phyloP scores from a whole-genome alignment of 2,113 vertebrate species.

The Choloepus hoffmanni region DNA sequence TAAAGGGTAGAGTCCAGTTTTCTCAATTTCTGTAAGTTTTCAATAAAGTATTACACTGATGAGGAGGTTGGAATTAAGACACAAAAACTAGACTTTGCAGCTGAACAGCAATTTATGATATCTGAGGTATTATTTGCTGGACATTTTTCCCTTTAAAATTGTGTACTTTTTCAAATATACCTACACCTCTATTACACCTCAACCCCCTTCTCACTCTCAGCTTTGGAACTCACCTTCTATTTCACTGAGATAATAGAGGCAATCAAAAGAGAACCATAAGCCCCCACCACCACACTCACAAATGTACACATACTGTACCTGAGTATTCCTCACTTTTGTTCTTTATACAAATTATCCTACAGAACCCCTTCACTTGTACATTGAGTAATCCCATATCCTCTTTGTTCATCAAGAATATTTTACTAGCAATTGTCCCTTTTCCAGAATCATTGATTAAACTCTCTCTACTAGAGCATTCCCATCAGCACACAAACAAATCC shows the following conservation, averaged over 20 bases:
- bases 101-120: not conserved
- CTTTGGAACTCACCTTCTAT: not conserved
- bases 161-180: not conserved
- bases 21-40: slow-evolving; percentile 1
- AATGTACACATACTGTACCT: not conserved
- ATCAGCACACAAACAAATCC: not conserved
- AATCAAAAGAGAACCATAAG: not conserved
- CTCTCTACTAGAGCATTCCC: not conserved
- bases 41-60: not conserved
- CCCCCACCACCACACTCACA: not conserved
- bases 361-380: not conserved
- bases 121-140: not conserved
- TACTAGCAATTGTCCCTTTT: not conserved
- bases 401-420: not conserved
- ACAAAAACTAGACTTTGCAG: slow-evolving; percentile 9
- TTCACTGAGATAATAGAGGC: not conserved
- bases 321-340: not conserved
- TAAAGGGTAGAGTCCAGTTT: not conserved
- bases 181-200: not conserved
- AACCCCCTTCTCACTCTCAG: not conserved
- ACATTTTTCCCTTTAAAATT: not conserved
- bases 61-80: not conserved
- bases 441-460: not conserved
- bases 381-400: not conserved
- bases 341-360: not conserved